Evolutionary conservation across 2,888 invertebrate species (phyloP).

Genomic region (Microctonus aethiopoides): DNA sequence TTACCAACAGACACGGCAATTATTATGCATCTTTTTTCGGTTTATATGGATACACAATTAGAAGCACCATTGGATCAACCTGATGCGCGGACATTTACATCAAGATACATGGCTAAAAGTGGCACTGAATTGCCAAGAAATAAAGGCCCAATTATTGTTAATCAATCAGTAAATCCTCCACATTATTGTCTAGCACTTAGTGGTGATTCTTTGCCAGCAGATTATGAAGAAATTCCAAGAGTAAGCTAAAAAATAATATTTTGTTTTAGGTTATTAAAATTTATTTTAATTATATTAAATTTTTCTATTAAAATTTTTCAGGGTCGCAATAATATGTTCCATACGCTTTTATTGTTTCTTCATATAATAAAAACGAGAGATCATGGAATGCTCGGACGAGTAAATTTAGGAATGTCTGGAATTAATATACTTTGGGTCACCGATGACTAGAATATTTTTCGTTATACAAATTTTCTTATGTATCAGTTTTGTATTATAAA

Average conservation of each 20-base stretch:
- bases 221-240: constrained; percentile 78
- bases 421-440: constrained; percentile 88
- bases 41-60: constrained; percentile 87
- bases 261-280: not conserved
- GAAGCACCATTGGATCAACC: constrained; percentile 75
- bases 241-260: constrained; percentile 61
- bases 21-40: constrained; percentile 85
- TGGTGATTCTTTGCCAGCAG: constrained; percentile 62
- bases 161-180: constrained; percentile 77
- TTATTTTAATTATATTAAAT: constrained; percentile 9
- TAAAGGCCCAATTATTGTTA: constrained; percentile 72
- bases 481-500: too few relatives aligned
- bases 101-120: constrained; percentile 63
- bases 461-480: too few relatives aligned
- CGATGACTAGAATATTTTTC: constrained; percentile 62
- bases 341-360: constrained; percentile 85
- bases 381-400: constrained; percentile 80
- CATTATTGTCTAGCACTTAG: constrained; percentile 75
- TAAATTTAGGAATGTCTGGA: constrained; percentile 81
- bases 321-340: constrained; percentile 91
- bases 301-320: constrained; percentile 59
- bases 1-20: constrained; percentile 89
- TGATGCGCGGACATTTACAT: constrained; percentile 75
- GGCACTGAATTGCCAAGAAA: constrained; percentile 67
- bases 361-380: constrained; percentile 79